Conservation (phyloP, 2,888 invertebrate genomes). For the Craniophora ligustri region DNA sequence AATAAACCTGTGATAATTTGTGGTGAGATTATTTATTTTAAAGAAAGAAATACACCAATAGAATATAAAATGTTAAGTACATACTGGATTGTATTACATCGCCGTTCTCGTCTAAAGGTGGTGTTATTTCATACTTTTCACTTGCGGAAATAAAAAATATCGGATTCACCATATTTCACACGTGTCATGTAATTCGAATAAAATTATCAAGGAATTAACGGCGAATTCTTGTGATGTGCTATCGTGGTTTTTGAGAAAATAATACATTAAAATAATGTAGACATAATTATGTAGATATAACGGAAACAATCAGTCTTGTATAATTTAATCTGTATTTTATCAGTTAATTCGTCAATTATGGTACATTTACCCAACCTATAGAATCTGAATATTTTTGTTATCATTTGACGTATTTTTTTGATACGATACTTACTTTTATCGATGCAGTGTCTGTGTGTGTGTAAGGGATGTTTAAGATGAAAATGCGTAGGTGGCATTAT, state of each 20-base stretch:
- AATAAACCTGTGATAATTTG: not conserved
- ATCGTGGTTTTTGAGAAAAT: conserved; percentile 6
- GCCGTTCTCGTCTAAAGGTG: not conserved
- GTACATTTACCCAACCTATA: conserved; percentile 20
- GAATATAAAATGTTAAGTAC: not conserved
- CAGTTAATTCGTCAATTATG: conserved; percentile 37
- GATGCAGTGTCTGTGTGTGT: no score
- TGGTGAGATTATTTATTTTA: not conserved
- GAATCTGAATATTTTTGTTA: conserved; percentile 29
- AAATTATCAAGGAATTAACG: conserved; percentile 11
- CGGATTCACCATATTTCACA: conserved; percentile 2
- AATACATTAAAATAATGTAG: not conserved
- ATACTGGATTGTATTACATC: conserved; percentile 5
- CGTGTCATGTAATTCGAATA: conserved; percentile 8
- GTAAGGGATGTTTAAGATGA: no score
- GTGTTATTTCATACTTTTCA: conserved; percentile 12
- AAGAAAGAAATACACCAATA: not conserved
- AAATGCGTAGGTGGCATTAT: no score
- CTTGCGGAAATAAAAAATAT: conserved; percentile 3
- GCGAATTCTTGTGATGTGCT: conserved; percentile 9
- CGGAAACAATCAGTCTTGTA: conserved; percentile 20
- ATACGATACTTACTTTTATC: no score
- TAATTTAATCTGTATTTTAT: conserved; percentile 25
- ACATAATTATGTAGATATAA: conserved; percentile 10
- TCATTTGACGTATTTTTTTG: conserved; percentile 10